Evolutionary conservation across 2,888 invertebrate species (phyloP), one percentile per base, ranked within the genome.

Genomic region (Phortica okadai): DNA sequence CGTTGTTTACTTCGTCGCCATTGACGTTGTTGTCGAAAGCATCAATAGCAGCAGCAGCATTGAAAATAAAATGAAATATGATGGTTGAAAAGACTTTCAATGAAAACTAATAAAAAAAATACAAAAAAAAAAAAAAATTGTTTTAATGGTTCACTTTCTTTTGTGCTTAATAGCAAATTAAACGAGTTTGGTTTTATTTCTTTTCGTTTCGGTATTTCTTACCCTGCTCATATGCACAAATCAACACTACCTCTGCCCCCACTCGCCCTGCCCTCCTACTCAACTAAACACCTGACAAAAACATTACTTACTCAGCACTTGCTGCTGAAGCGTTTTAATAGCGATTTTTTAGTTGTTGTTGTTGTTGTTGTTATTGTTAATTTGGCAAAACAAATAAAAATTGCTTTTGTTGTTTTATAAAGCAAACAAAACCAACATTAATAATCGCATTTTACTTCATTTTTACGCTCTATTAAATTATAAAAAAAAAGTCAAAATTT

Each of bases 131-230:
- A 21, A 66, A 25, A 33, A 33, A 73, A 25, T 1, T 33, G 33
- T 5, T 33, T 33, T 33, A 66, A 64, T 69, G 87, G 84, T 88
- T 86, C 85, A 88, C 85, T 86, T 86, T 86, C 88, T 88, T 86
- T 83, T 83, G 84, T 81, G 73, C 76, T 79, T 81, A 77, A 84
- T 82, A 79, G 83, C 75, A 84, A 86, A 73, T 88, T 81, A 81
- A 88, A 87, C 87, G 77, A 84, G 88, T 86, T 86, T 81, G 78
- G 33, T 67, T 44, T 67, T n/a, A 21, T 45, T 69, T 69, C 11
- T 14, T 59, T 21, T 62, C 21, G 50, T 50, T 50, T 50, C 50
- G 50, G 50, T 14, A 50, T 50, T 11, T 50, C 21, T 50, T 50
- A 50, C 6, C 4, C 50, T 14, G 2, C 50, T 50, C 50, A 11